Evolutionary conservation across 1,140 invertebrate species (phyloP), one percentile per base, ranked within the genome.

Genomic region (Drosophila yakuba): DNA sequence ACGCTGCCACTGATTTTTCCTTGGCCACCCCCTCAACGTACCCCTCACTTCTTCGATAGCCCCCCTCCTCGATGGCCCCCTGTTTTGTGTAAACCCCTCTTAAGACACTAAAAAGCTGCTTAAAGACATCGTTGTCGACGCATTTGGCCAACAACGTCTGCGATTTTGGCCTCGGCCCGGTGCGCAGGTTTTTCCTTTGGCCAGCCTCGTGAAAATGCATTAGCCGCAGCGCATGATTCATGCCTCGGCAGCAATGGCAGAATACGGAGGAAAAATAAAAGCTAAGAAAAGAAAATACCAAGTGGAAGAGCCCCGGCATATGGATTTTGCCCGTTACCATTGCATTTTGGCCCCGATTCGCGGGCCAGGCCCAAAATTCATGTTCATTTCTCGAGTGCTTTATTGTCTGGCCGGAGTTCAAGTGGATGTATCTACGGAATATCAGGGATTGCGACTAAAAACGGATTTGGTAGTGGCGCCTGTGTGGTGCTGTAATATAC

Each of bases 151-250:
- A 47, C 59, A 78, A 32, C 44, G 63, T 48, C 74, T 63, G 78
- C 51, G 48, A 52, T 79, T 79, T 76, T 77, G 76, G 73, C 68
- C 51, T 45, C 63, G 50, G 44, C 43, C 57, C 44, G 32, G 20
- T 60, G 47, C 52, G 74, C 80, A 75, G 76, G 80, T 76, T 86
- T 86, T 81, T 81, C 78, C 63, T 78, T 75, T 66, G 60, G 72
- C 71, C 71, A 75, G 52, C 14, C 48, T 68, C 50, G 74, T 80
- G 66, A 72, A 86, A 86, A 88, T 88, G 83, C 82, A 88, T 79
- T 88, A 88, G 79, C 74, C 55, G 43, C 73, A 45, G 63, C 25
- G 28, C 52, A 74, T 77, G 77, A 80, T 73, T 85, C 77, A 73
- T 75, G 75, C 50, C 76, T 47, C 25, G 47, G 43, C 39, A 60